Evolutionary conservation across 2,888 invertebrate genomes (phyloP), one percentile per base, ranked within the genome.

Genomic region (Lithodes maja): DNA sequence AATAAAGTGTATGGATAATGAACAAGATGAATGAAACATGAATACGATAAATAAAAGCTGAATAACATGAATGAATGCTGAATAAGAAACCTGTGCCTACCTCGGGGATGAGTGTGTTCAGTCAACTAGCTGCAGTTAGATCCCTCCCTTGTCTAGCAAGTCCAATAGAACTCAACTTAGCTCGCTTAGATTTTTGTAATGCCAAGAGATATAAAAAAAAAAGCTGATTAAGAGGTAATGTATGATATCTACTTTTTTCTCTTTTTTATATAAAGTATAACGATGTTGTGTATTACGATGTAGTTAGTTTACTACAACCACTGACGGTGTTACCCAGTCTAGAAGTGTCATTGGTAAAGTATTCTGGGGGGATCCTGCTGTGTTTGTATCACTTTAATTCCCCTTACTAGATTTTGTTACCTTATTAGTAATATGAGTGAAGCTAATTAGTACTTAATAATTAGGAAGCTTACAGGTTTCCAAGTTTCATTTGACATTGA

Each of bases 101-200:
- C 61, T 12, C 12, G 61, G 61, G 61, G 61, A 12, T 61, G 61
- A 61, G 61, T 61, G 61, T 61, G 61, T 61, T 61, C 61, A 61
- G 7, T 61, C 12, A 7, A 12, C 61, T 61, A 61, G 61, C 61
- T 7, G 61, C 61, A 61, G 61, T 61, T 61, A 61, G 61, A 5
- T 7, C 12, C 12, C 61, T 61, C 50, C 68, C 53, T 68, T 68
- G 49, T 82, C 1, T 17, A 75, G 75, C 33, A 54, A 53, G 83
- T 83, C 83, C 83, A 83, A 7, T 83, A 83, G 83, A 83, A 7
- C 49, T 75, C 71, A 83, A 83, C 53, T 83, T 83, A 83, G 83
- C 54, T 53, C 52, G 83, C 83, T 83, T 83, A 83, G 83, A 83
- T 83, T 83, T 82, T 83, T 75, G 75, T 83, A 74, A n/a, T n/a